Evolutionary conservation across 2,113 vertebrate genomes (phyloP), one percentile per base, ranked within the genome.

Genomic region (Oceanites oceanicus): DNA sequence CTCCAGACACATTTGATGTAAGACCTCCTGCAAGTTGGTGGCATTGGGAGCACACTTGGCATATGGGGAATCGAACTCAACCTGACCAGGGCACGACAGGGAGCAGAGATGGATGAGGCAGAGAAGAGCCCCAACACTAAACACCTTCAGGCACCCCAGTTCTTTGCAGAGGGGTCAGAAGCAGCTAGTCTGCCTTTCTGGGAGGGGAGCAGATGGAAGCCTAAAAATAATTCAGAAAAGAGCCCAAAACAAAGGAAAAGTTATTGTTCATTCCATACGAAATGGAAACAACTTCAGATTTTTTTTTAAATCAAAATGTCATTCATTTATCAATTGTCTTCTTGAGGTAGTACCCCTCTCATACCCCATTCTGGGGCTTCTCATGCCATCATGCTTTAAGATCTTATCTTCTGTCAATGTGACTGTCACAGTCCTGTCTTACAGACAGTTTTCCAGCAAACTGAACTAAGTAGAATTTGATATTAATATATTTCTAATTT

Each of bases 1-100:
- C 20, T 67, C 23, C 45, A 58, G 53, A 9, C 45, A 15, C 9
- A 2, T 61, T 67, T 62, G 5, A 8, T 49, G 40, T 55, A 74
- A 49, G 30, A 19, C 14, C 21, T 42, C 56, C 56, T n/a, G 16
- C 2, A 2, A 53, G 53, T 7, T 62, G 27, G 52, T 29, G 36
- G 27, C 32, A 50, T 29, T 0, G 2, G 22, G 50, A 58, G 2
- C 26, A 78, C 50, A 22, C 1, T 2, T 32, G 49, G 23, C 30
- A 44, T 1, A 1, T 0, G 2, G 20, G 34, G n/a, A 36, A 74
- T 42, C 2, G 1, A 49, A 13, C 21, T 62, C 40, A 75, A 14
- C 53, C 12, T 44, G 55, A 23, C 8, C 26, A 49, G 21, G 40
- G 14, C 47, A 44, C 0, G 1, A 32, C 15, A 27, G 53, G 53